A percentile compares a stretch with the other conserved stretches of the same genome.
These are phyloP conservation scores for Tipula vernalis DNA, from an alignment of 2,888 invertebrate genomes.

Conservation along the genomic window DNA sequence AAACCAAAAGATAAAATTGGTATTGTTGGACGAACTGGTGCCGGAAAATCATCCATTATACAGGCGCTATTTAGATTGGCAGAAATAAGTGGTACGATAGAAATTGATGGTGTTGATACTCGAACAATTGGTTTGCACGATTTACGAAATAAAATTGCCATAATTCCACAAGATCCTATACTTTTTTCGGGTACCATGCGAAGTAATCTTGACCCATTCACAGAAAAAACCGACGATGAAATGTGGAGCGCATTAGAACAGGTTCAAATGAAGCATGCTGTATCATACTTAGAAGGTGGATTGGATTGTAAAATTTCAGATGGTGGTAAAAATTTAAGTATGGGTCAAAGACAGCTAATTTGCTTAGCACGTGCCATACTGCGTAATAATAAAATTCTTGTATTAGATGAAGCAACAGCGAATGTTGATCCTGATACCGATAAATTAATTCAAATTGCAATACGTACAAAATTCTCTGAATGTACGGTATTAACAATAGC, in stretches of 20 bases:
- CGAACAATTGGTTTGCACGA: slow-evolving; percentile 61
- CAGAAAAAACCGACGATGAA: slow-evolving; percentile 53
- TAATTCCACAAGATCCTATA: slow-evolving; percentile 88
- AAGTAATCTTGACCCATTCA: slow-evolving; percentile 75
- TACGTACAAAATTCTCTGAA: slow-evolving; percentile 60
- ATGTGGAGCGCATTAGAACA: slow-evolving; percentile 68
- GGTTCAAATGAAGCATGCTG: slow-evolving; percentile 63
- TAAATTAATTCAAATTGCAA: slow-evolving; percentile 68
- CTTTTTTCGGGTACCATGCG: slow-evolving; percentile 74
- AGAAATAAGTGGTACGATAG: slow-evolving; percentile 60
- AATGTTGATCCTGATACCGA: slow-evolving; percentile 87
- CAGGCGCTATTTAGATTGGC: slow-evolving; percentile 74
- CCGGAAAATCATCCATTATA: slow-evolving; percentile 74
- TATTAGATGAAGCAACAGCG: slow-evolving; percentile 85
- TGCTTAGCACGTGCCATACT: slow-evolving; percentile 79
- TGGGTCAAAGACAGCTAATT: slow-evolving; percentile 76
- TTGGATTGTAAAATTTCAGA: slow-evolving; percentile 55
- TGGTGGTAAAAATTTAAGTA: slow-evolving; percentile 73
- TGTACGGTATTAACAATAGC: slow-evolving; percentile 87
- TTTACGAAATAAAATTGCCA: slow-evolving; percentile 68
- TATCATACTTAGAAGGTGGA: slow-evolving; percentile 46
- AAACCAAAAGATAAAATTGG: slow-evolving; percentile 49
- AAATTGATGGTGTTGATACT: slow-evolving; percentile 63
- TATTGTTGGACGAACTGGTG: slow-evolving; percentile 79
- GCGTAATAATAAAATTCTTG: slow-evolving; percentile 62